Percentiles rank a stretch among this genome's conserved stretches.
Conservation (phyloP, 2,888 invertebrate genomes). For the Acanthococcus lagerstroemiae region DNA sequence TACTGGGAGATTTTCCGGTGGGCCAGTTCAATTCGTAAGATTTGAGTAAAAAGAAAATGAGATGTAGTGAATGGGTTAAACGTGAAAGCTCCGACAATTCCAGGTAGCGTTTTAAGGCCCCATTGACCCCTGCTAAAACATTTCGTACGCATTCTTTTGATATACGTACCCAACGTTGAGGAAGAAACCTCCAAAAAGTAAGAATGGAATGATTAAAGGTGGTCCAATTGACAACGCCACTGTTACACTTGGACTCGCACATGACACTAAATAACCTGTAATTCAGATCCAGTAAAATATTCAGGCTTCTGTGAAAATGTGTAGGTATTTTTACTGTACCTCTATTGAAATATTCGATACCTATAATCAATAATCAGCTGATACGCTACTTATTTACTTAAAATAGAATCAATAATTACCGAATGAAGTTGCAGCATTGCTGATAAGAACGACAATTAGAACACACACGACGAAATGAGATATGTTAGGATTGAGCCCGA, state of each 20-base stretch:
- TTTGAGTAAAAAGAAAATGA: no score
- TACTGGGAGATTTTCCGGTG: no score
- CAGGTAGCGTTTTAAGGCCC: no score
- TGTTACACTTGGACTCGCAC: slow-evolving; percentile 67
- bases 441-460: slow-evolving; percentile 66
- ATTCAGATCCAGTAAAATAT: no score
- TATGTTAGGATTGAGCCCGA: slow-evolving; percentile 64
- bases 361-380: no score
- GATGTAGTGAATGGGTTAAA: no score
- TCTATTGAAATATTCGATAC: neutral
- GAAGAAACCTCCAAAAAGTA: slow-evolving; percentile 93
- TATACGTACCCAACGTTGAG: slow-evolving; percentile 68
- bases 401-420: slow-evolving; percentile 48
- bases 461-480: slow-evolving; percentile 62
- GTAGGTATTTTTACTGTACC: no score
- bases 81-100: no score
- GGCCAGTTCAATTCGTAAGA: no score
- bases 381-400: no score
- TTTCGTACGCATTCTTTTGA: neutral
- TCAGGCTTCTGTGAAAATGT: no score
- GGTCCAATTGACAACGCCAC: slow-evolving; percentile 87
- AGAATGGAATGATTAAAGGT: slow-evolving; percentile 82
- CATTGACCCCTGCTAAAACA: slow-evolving; percentile 3
- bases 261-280: slow-evolving; percentile 83
- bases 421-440: slow-evolving; percentile 80